Evolutionary conservation across 2,797 vertebrate genomes (phyloP), one percentile per base, ranked within the genome.

Genomic region (Acipenser transmontanus): DNA sequence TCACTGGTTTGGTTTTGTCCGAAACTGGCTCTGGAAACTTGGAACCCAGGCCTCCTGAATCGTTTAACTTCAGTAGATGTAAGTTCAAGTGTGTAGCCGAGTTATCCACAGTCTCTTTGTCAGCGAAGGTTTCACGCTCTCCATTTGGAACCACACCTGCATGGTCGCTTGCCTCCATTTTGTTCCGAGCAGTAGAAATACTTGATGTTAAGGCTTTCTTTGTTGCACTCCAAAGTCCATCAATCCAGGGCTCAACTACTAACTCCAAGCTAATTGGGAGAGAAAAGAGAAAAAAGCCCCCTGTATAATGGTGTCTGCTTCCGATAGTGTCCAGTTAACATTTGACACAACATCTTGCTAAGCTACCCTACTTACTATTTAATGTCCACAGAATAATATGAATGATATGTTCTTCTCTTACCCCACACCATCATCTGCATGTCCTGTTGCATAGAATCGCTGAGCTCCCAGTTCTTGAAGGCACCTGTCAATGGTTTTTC

Each of bases 391-490:
- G 64, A 62, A 54, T 8, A 62, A 57, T 34, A 50, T 0, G 2
- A 12, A 34, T 34, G 10, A 50, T 56, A 17, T 6, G 13, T 8
- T 63, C 6, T 11, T 0, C 67, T 69, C 92, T 85, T 88, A 99
- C 97, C 97, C 96, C 64, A 95, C 85, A 64, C 89, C 93, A 65
- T 99, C 97, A 80, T 98, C 97, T 54, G 97, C 97, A 67, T 93
- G 90, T 68, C 97, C 97, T 0, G 95, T 93, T 7, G 83, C 79
- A 63, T 92, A 98, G 79, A 99, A 99, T 64, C 74, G 92, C 63
- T 79, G 88, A 54, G 93, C 96, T 67, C 96, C 94, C 0, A 98
- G 94, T 76, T 96, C 89, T 64, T 92, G 88, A 51, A 99, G 87
- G 50, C 89, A 85, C 48, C 67, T 73, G 66, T 98, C 96, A 70